A percentile compares a stretch with the other conserved stretches of the same genome.
These are phyloP conservation scores for Ahaetulla prasina DNA, from an alignment of 2,113 vertebrate genomes.

Conservation along the genomic window DNA sequence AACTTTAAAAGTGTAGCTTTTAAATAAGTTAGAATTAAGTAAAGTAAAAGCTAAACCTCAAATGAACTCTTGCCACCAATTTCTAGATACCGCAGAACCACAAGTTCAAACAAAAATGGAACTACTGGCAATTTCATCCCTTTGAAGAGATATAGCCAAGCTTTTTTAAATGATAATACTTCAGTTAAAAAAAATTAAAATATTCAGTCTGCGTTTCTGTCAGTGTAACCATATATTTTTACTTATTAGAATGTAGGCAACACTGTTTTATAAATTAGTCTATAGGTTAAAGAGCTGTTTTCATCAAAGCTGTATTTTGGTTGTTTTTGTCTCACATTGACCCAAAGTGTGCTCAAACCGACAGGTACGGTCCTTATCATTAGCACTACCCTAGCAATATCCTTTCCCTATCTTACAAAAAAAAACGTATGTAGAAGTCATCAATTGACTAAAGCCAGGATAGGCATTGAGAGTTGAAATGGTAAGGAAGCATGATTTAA, in stretches of 20 bases:
- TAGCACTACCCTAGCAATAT: neutral
- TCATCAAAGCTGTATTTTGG: neutral
- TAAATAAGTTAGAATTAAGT: neutral
- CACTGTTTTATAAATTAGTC: neutral
- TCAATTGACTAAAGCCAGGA: neutral
- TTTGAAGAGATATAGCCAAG: conserved; percentile 44
- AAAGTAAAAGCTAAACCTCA: neutral
- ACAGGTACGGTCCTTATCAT: neutral
- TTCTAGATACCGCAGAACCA: conserved; percentile 46
- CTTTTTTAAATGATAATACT: neutral
- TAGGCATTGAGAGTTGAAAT: neutral
- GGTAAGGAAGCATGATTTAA: neutral
- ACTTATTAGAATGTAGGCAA: neutral
- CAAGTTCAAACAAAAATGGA: conserved; percentile 40
- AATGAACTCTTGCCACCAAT: conserved; percentile 22
- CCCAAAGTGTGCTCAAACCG: neutral
- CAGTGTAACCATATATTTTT: neutral
- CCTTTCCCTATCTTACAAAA: neutral
- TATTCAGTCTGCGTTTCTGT: neutral
- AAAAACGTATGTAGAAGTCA: neutral
- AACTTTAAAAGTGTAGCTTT: neutral
- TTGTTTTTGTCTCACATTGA: neutral
- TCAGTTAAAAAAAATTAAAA: neutral
- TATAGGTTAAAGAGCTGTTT: neutral
- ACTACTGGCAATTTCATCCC: conserved; percentile 38